Conservation (phyloP, 1,140 invertebrate genomes). For the Thalassaphorura encarpata region DNA sequence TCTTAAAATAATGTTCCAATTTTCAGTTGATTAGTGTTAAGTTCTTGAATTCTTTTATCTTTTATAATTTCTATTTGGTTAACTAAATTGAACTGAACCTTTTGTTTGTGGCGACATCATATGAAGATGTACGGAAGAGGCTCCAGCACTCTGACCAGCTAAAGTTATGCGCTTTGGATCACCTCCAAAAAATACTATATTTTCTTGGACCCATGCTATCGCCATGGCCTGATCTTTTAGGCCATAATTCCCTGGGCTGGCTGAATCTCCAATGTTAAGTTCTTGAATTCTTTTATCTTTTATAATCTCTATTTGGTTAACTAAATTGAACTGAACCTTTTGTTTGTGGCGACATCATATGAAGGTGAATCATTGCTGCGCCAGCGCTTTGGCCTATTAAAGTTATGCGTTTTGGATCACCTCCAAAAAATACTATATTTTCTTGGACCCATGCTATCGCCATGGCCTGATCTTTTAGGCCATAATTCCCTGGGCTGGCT, state of each 20-base stretch:
- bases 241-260: no score
- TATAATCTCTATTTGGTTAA: no score
- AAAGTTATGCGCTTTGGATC: conserved; percentile 10
- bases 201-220: conserved; percentile 7
- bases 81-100: no score
- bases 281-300: not conserved
- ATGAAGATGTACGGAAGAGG: conserved; percentile 8
- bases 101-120: conserved; percentile 8
- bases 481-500: conserved; percentile 19
- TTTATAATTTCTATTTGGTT: not conserved
- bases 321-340: no score
- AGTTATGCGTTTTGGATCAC: conserved; percentile 15
- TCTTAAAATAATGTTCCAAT: not conserved
- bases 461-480: conserved; percentile 20
- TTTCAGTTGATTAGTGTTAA: not conserved
- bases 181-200: conserved; percentile 12
- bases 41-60: not conserved
- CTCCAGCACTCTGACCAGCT: conserved; percentile 14
- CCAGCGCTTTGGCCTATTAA: not conserved
- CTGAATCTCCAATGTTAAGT: no score
- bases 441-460: conserved; percentile 15
- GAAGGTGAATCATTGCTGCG: not conserved
- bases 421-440: conserved; percentile 23
- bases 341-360: conserved; percentile 2
- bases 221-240: conserved; percentile 12